Evolutionary conservation across 2,113 vertebrate genomes (phyloP), one percentile per base, ranked within the genome.

Genomic region (Thunnus maccoyii): DNA sequence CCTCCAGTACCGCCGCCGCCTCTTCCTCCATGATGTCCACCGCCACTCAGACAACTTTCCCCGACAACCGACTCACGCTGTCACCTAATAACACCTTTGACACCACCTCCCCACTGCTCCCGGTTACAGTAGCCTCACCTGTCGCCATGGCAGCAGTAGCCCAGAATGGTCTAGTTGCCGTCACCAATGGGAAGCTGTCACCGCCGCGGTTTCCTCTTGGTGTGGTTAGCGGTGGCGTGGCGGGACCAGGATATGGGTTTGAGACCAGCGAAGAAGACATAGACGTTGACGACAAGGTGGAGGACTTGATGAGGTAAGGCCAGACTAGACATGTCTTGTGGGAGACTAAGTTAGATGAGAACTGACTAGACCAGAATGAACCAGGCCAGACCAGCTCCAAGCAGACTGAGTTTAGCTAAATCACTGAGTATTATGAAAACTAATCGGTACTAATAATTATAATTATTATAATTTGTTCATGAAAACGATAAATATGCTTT

Each of bases 251-350:
- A 3, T 99, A 97, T 79, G 96, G 95, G 84, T 99, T 97, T 56
- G 98, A 99, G 89, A 94, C 96, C 67, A 95, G 94, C 0, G 98
- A 99, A 89, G 98, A 99, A 71, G 97, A 99, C 80, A 82, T 97
- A 67, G 98, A 99, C 77, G 95, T 99, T 14, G 98, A 99, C 17
- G 98, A 99, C 86, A 99, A 97, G 89, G 98, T 99, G 88, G 98
- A 99, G 83, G 97, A 99, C 82, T 91, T 99, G 76, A 99, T 99
- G 97, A 98, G 98, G 98, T 99, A 80, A 95, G 86, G 86, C 9
- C 13, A 32, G 22, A 22, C 22, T 22, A 22, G 22, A 55, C n/a
- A 46, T 17, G 27, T 16, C 5, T 36, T 36, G 2, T 7, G 8
- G 14, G 14, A 27, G 32, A 7, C 48, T 5, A 47, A 46, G 18